Evolutionary conservation across 2,113 vertebrate genomes (phyloP).

Genomic region (Polyodon spathula): DNA sequence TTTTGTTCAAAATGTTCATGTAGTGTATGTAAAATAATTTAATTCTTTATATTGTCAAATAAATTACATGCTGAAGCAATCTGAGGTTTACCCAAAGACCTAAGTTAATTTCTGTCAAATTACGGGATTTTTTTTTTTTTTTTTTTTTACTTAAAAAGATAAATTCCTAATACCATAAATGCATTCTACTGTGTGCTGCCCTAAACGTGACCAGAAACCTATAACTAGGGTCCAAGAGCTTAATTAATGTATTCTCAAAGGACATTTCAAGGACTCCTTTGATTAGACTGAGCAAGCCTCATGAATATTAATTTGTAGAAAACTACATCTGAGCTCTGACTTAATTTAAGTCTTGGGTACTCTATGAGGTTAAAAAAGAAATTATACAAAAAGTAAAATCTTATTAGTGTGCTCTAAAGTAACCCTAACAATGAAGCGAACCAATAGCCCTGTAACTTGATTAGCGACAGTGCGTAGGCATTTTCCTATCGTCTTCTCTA

Average conservation of each 20-base stretch:
- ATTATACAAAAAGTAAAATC: slow-evolving; percentile 6
- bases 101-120: no score
- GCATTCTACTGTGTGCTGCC: neutral
- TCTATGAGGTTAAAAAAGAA: slow-evolving; percentile 1
- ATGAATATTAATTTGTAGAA: slow-evolving; percentile 49
- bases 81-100: no score
- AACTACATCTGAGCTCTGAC: slow-evolving; percentile 35
- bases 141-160: slow-evolving; percentile 21
- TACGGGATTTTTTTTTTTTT: no score
- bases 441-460: neutral
- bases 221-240: neutral
- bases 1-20: no score
- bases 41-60: no score
- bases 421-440: neutral
- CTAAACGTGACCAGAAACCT: neutral
- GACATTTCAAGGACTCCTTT: slow-evolving; percentile 42
- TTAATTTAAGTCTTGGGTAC: slow-evolving; percentile 26
- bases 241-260: slow-evolving; percentile 32
- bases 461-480: neutral
- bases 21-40: no score
- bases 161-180: slow-evolving; percentile 23
- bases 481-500: neutral
- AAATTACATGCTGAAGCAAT: no score
- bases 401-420: neutral
- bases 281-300: slow-evolving; percentile 46